These are phyloP conservation scores for Peromyscus attwateri DNA, from an alignment of 2,797 vertebrate species.

Conservation along the genomic window DNA sequence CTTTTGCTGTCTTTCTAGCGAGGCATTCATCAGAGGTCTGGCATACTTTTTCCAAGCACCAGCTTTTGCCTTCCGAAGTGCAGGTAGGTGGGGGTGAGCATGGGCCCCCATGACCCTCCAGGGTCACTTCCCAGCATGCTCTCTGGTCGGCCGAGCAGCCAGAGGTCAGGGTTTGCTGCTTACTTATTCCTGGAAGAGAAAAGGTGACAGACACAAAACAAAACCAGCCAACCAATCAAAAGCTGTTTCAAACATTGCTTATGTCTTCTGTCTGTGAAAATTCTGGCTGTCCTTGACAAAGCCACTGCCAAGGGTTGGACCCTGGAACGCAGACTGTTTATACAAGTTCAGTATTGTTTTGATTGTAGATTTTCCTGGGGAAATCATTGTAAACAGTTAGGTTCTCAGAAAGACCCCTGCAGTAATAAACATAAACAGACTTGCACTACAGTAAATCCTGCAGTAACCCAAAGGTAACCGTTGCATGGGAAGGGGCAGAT, in stretches of 20 bases:
- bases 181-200: slow-evolving; percentile 33
- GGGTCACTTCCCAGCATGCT: slow-evolving; percentile 7
- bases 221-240: slow-evolving; percentile 42
- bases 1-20: neutral
- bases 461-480: slow-evolving; percentile 26
- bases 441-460: slow-evolving; percentile 36
- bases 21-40: neutral
- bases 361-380: slow-evolving; percentile 70
- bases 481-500: neutral
- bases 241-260: slow-evolving; percentile 58
- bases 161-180: neutral
- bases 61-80: slow-evolving; percentile 5
- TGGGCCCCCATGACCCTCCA: neutral
- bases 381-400: slow-evolving; percentile 72
- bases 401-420: slow-evolving; percentile 68
- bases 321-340: slow-evolving; percentile 74
- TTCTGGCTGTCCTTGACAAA: slow-evolving; percentile 54
- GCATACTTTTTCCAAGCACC: neutral
- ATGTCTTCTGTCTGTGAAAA: slow-evolving; percentile 59
- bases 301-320: slow-evolving; percentile 46
- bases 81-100: neutral
- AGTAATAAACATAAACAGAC: slow-evolving; percentile 68
- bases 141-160: neutral
- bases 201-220: slow-evolving; percentile 42
- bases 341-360: slow-evolving; percentile 75